Evolutionary conservation across 2,797 vertebrate genomes (phyloP).

Genomic region (Smutsia gigantea): DNA sequence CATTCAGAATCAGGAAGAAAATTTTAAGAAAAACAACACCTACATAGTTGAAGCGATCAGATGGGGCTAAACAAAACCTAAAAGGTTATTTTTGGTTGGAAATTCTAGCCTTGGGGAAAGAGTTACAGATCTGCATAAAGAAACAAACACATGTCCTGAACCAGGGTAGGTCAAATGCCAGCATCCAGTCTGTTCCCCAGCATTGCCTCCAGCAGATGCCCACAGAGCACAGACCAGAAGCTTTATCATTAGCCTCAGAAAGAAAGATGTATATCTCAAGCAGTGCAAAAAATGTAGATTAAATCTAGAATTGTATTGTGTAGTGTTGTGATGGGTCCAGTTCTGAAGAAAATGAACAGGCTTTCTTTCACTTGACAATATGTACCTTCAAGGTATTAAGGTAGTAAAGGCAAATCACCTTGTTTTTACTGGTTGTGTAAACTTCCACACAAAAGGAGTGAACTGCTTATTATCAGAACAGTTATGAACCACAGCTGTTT

Average conservation of each 20-base stretch:
- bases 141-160: slow-evolving; percentile 41
- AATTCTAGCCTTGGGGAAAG: slow-evolving; percentile 60
- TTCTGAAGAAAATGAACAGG: slow-evolving; percentile 5
- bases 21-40: slow-evolving; percentile 49
- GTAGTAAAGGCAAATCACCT: neutral
- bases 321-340: neutral
- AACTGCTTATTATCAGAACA: neutral
- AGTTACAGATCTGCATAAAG: slow-evolving; percentile 24
- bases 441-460: neutral
- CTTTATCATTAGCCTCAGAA: neutral
- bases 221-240: neutral
- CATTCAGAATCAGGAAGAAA: slow-evolving; percentile 79
- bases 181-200: neutral
- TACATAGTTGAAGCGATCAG: slow-evolving; percentile 72
- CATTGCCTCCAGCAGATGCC: too few relatives aligned
- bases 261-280: neutral
- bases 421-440: neutral
- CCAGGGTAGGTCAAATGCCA: neutral
- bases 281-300: neutral
- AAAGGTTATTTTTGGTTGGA: slow-evolving; percentile 53
- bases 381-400: neutral
- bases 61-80: slow-evolving; percentile 69
- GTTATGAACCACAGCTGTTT: neutral
- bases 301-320: neutral
- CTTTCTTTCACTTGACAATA: neutral